These are phyloP conservation scores for Rhinolophus ferrumequinum DNA, from an alignment of 2,113 vertebrate genomes.

Conservation along the genomic window DNA sequence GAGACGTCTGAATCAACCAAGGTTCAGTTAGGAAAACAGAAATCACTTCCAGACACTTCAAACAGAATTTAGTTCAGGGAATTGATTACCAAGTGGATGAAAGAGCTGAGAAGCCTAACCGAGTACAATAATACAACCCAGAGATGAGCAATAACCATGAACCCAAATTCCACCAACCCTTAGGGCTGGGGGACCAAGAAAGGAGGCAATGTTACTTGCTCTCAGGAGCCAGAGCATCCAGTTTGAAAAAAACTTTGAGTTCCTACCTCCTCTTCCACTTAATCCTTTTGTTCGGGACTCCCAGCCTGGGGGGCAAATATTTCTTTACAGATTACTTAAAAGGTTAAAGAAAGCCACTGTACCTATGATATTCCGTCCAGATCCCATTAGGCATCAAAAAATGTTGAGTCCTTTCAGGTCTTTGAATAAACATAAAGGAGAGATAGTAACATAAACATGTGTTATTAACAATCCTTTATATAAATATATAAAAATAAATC, in stretches of 20 bases:
- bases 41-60: neutral
- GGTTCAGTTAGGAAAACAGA: neutral
- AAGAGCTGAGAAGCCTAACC: neutral
- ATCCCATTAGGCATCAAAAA: constrained; percentile 13
- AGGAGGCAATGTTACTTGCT: neutral
- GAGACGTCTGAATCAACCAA: neutral
- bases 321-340: neutral
- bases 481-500: neutral
- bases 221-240: neutral
- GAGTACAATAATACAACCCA: neutral
- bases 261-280: neutral
- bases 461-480: neutral
- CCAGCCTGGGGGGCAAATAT: neutral
- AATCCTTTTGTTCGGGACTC: neutral
- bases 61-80: neutral
- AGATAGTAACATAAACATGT: neutral
- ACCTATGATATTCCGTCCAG: neutral
- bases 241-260: neutral
- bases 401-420: neutral
- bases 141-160: neutral
- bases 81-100: neutral
- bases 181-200: neutral
- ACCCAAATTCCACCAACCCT: neutral
- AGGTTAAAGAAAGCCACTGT: neutral
- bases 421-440: neutral